These are phyloP conservation scores for Galerucella calmariensis DNA, from an alignment of 2,888 invertebrate species.

Conservation along the genomic window DNA sequence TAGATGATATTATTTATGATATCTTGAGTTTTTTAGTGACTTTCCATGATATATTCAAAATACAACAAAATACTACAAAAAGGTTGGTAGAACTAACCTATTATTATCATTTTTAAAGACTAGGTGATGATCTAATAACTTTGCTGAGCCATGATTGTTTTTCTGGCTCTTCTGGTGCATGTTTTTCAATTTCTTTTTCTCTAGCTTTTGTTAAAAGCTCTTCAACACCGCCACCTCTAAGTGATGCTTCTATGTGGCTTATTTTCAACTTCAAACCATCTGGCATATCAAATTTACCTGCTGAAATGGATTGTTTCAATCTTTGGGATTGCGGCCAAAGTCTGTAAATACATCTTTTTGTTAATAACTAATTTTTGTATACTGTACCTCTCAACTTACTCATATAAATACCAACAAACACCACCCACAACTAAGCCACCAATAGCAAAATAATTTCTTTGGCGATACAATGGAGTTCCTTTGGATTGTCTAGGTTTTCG, in stretches of 20 bases:
- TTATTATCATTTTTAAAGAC: slow-evolving; percentile 46
- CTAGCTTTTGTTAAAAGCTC: slow-evolving; percentile 48
- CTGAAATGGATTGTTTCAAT: slow-evolving; percentile 46
- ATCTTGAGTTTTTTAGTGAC: neutral
- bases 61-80: slow-evolving; percentile 28
- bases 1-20: neutral
- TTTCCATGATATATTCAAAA: slow-evolving; percentile 3
- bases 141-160: slow-evolving; percentile 50
- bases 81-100: slow-evolving; percentile 50
- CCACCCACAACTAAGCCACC: slow-evolving; percentile 65
- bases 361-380: neutral
- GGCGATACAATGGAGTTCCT: slow-evolving; percentile 73
- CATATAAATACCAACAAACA: slow-evolving; percentile 64
- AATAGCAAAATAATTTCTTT: slow-evolving; percentile 69
- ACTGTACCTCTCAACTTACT: slow-evolving; percentile 64
- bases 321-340: slow-evolving; percentile 51
- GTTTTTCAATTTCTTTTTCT: slow-evolving; percentile 49
- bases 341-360: slow-evolving; percentile 47
- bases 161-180: slow-evolving; percentile 51
- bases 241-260: slow-evolving; percentile 38
- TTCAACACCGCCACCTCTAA: slow-evolving; percentile 41
- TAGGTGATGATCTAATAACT: slow-evolving; percentile 46
- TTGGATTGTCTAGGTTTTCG: slow-evolving; percentile 74
- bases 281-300: slow-evolving; percentile 55
- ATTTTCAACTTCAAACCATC: slow-evolving; percentile 44